Base-by-base conservation (phyloP, 2,888 invertebrate genomes). In the Yponomeuta cagnagella region DNA sequence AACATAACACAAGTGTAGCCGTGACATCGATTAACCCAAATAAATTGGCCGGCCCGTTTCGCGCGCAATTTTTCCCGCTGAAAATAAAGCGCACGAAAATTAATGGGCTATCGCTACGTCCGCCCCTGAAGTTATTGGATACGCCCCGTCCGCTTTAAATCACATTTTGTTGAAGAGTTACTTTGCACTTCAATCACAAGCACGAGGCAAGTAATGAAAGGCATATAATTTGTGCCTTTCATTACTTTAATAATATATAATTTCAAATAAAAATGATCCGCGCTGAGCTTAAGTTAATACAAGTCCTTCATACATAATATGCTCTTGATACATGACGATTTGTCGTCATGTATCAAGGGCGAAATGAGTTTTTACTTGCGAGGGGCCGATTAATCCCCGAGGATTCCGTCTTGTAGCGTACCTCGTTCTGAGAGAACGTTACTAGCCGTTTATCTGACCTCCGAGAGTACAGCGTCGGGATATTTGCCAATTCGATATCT, bases 1-100 rank as follows among this genome's bases (percentile, higher is more conserved):
- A 82, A 80, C 80, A 84, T 82, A 82, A 80, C 79, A 79, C 79
- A 80, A 78, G 78, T 79, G 81, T 79, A 82, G 80, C 80, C 82
- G 79, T 81, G 79, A 77, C 82, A 83, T 79, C 79, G 81, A 85
- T 86, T 85, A 83, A 79, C 76, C 77, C 75, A 77, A 75, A 80
- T 80, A 77, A 82, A 83, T 83, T 81, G 79, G 75, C 74, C 77
- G 77, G 76, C 76, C 72, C 76, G 76, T 75, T 76, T 75, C 76
- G 74, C 75, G 76, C 74, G 74, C 75, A 74, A 80, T 78, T 52
- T 79, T 80, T 76, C 75, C 75, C 73, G 71, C 79, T 75, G 74
- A 77, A 79, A 82, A 80, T 80, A 79, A 78, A 82, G 75, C 74
- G 73, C 76, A 72, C 77, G 76, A 73, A 77, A 78, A 80, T 80